Base-by-base conservation (phyloP, 2,888 invertebrate species). In the Drosophila silvestris region DNA sequence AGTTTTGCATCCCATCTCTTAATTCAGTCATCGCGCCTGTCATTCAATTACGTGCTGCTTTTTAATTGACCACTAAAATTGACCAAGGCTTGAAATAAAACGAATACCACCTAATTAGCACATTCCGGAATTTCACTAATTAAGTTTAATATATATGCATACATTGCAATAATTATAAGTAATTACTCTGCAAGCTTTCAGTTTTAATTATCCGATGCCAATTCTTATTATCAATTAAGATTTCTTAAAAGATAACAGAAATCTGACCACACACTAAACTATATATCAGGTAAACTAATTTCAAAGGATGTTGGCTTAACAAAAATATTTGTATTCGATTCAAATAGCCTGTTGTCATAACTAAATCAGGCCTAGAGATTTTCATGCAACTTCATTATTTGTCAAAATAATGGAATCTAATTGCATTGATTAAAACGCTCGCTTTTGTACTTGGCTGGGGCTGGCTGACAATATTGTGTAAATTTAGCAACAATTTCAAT, bases 41-140 rank as follows among this genome's bases (percentile, higher is more conserved):
- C 70, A 81, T 63, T 84, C 82, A 78, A 81, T 81, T 74, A 84
- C 60, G 30, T 32, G 16, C 30, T 62, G 70, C 66, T 60, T 51
- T 61, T 56, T 66, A 70, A 84, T 69, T 82, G 63, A 77, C 65
- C 83, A 47, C 56, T 50, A 63, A 77, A 70, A 81, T 64, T 62
- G 70, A 59, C 68, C 70, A 64, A 60, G 60, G 54, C 65, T 60
- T 39, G 47, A 68, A 65, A 70, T 51, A 37, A 70, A 64, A 56
- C 52, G 62, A 71, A 69, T 58, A 41, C 53, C 54, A 57, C 58
- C 66, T 78, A 78, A 81, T 81, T 84, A 84, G 68, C 51, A 59
- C 63, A 71, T 61, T 54, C 67, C 26, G 47, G 39, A 60, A 70
- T 70, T 54, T n/a, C 19, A 47, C 70, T 58, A 58, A 58, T 58